Evolutionary conservation across 2,888 invertebrate species (phyloP).

Genomic region (Sipha maydis): DNA sequence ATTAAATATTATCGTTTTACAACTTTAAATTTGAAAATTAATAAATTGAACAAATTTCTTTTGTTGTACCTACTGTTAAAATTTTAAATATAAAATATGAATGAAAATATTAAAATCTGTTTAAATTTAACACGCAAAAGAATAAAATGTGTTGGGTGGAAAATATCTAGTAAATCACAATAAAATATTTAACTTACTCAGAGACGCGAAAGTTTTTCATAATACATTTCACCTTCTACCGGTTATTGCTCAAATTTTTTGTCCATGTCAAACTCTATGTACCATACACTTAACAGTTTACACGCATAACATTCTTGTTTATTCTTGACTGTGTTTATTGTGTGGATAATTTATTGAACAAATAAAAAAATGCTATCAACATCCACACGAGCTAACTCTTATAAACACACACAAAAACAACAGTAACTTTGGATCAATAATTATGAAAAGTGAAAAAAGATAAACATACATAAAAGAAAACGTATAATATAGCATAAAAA

Average conservation of each 20-base stretch:
- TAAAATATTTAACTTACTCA: background rate
- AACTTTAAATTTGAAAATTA: no score
- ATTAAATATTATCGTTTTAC: no score
- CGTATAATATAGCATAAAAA: background rate
- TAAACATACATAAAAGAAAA: background rate
- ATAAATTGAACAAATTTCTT: no score
- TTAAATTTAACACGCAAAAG: background rate
- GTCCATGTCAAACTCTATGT: background rate
- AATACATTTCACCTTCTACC: background rate
- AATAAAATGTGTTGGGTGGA: background rate
- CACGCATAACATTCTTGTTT: slow-evolving; percentile 4
- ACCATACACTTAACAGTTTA: background rate
- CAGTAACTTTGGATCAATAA: background rate
- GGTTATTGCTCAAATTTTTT: slow-evolving; percentile 1
- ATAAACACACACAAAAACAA: background rate
- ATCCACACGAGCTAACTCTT: background rate
- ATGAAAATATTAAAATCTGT: background rate
- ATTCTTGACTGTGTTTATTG: slow-evolving; percentile 26
- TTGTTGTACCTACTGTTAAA: background rate
- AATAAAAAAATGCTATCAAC: slow-evolving; percentile 34
- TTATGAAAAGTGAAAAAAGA: no score
- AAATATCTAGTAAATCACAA: background rate
- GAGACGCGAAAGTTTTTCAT: background rate
- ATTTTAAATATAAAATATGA: background rate
- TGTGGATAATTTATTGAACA: slow-evolving; percentile 30